Conservation (phyloP, 2,888 invertebrate genomes). For the Uloborus plumipes region DNA sequence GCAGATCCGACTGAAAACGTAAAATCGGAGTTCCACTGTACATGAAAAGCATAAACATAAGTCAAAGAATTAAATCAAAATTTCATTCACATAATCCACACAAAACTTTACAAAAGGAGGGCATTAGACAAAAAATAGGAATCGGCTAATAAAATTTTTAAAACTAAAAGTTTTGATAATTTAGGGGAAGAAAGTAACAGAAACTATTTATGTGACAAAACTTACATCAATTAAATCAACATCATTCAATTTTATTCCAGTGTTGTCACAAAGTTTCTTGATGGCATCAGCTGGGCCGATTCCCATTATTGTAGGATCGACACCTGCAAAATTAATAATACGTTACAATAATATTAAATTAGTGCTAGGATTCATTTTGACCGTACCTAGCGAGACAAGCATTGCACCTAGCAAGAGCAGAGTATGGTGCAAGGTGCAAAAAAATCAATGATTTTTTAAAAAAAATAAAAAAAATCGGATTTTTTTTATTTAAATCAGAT, state of each 20-base stretch:
- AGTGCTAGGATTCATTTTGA: no score
- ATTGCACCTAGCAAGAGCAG: no score
- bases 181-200: background rate
- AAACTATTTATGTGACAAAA: background rate
- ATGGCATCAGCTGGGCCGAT: constrained; percentile 97
- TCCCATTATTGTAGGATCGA: constrained; percentile 96
- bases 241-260: constrained; percentile 85
- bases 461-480: no score
- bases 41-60: no score
- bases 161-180: background rate
- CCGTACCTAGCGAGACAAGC: no score
- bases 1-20: no score
- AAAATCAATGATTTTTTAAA: no score
- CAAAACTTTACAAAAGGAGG: background rate
- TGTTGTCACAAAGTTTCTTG: constrained; percentile 82
- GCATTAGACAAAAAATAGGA: background rate
- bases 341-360: no score
- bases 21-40: no score
- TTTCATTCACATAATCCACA: background rate
- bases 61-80: no score
- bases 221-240: constrained; percentile 92
- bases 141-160: background rate
- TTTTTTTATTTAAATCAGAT: no score
- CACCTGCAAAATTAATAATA: constrained; percentile 73
- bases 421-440: no score